Evolutionary conservation across 2,113 vertebrate genomes (phyloP), one percentile per base, ranked within the genome.

Genomic region (Sylvietta virens): DNA sequence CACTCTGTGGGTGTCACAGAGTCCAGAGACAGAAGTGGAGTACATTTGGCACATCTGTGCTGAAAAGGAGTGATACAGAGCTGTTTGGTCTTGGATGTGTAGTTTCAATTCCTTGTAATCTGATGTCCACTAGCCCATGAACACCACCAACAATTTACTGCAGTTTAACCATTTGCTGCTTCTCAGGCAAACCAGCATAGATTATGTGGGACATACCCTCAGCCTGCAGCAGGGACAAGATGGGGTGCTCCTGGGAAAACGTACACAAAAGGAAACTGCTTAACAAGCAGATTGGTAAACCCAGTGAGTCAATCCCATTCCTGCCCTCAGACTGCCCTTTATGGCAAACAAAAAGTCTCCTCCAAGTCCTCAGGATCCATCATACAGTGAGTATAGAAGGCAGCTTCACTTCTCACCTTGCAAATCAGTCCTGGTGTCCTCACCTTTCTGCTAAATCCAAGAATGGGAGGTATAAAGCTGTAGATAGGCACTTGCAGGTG

Each of bases 111-210:
- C 21, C 33, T 42, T 35, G 15, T 9, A 48, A 60, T 37, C 56
- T 58, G 11, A 20, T 31, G 13, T 50, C 40, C 69, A 13, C 23
- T 11, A 19, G 15, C 12, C 50, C 33, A 17, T 2, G 2, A 79
- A 22, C 26, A 57, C 26, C 27, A 28, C 1, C 50, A 23, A 0
- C 23, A 45, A 7, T 10, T 26, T 35, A 16, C 10, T 0, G 0
- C 22, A 23, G 26, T 39, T 81, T 18, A 62, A 76, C 9, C 3
- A 23, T 37, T 62, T 39, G 12, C 21, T 90, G 51, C 56, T 57
- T 79, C 70, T 85, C 0, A 1, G 57, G 19, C 0, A 0, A 71
- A 35, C n/a, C 51, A 39, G 37, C 11, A 14, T 19, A 71, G 74
- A 39, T 44, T 17, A 5, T 11, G 11, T 3, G 33, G 51, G 35